Conservation (phyloP, 2,797 vertebrate species). For the Odontamblyopus rebecca region DNA sequence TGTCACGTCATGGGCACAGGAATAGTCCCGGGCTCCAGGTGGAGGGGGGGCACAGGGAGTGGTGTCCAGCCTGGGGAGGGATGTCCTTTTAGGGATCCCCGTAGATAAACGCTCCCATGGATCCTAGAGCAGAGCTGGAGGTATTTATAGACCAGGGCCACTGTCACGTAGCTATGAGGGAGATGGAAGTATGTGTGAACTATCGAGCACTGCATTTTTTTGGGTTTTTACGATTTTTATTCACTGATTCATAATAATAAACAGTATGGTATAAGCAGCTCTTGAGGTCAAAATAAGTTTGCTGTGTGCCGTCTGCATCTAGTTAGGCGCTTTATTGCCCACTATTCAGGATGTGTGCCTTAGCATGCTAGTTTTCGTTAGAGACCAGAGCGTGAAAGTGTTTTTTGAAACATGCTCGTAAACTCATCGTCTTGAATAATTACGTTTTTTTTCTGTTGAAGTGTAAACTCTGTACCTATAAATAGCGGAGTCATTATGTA, state of each 20-base stretch:
- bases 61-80: slow-evolving; percentile 46
- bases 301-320: too few species aligned
- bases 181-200: slow-evolving; percentile 2
- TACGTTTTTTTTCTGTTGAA: too few species aligned
- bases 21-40: slow-evolving; percentile 59
- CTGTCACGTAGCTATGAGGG: slow-evolving; percentile 31
- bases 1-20: slow-evolving; percentile 59
- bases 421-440: too few species aligned
- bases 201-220: neutral
- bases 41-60: slow-evolving; percentile 4
- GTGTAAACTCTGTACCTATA: neutral
- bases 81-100: slow-evolving; percentile 76
- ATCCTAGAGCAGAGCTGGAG: slow-evolving; percentile 29
- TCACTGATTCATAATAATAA: too few species aligned
- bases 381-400: too few species aligned
- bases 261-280: too few species aligned
- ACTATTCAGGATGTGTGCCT: too few species aligned
- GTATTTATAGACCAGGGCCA: slow-evolving; percentile 63
- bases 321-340: too few species aligned
- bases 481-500: neutral
- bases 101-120: slow-evolving; percentile 19
- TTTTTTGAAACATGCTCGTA: too few species aligned
- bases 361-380: too few species aligned
- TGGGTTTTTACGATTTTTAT: too few species aligned
- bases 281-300: too few species aligned